These are phyloP conservation scores for Petrosia ficiformis DNA, from an alignment of 37 sponge, comb jelly and placozoan species.

Conservation along the genomic window DNA sequence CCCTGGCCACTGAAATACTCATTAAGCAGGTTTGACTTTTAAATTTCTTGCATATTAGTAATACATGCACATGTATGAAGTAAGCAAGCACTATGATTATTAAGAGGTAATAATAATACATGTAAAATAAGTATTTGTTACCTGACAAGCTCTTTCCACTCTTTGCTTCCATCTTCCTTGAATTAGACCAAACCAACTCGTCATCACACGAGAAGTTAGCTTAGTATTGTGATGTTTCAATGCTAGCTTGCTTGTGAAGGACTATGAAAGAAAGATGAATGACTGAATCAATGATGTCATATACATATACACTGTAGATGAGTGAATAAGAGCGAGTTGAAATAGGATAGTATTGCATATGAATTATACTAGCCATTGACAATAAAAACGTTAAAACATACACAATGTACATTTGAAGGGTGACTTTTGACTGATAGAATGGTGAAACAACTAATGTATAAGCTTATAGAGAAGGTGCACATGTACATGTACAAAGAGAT, in stretches of 20 bases:
- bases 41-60: too few relatives aligned
- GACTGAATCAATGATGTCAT: neutral
- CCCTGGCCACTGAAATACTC: too few relatives aligned
- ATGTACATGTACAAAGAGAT: neutral
- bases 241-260: slow-evolving; percentile 58
- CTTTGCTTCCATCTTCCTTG: slow-evolving; percentile 80
- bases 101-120: too few relatives aligned
- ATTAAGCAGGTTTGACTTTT: too few relatives aligned
- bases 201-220: slow-evolving; percentile 52
- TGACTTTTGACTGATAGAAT: too few relatives aligned
- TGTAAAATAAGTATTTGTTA: too few relatives aligned
- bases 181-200: slow-evolving; percentile 80
- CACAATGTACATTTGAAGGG: neutral
- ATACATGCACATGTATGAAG: too few relatives aligned
- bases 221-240: slow-evolving; percentile 35
- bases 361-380: too few relatives aligned
- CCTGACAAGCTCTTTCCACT: slow-evolving; percentile 95
- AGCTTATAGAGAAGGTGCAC: neutral
- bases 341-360: neutral
- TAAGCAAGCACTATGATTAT: too few relatives aligned
- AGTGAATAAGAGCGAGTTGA: neutral
- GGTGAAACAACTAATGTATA: neutral
- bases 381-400: too few relatives aligned
- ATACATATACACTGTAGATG: neutral
- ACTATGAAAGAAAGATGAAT: slow-evolving; percentile 2